These are phyloP conservation scores for Mastomys natalensis DNA, from an alignment of 2,113 vertebrate genomes.

Conservation along the genomic window DNA sequence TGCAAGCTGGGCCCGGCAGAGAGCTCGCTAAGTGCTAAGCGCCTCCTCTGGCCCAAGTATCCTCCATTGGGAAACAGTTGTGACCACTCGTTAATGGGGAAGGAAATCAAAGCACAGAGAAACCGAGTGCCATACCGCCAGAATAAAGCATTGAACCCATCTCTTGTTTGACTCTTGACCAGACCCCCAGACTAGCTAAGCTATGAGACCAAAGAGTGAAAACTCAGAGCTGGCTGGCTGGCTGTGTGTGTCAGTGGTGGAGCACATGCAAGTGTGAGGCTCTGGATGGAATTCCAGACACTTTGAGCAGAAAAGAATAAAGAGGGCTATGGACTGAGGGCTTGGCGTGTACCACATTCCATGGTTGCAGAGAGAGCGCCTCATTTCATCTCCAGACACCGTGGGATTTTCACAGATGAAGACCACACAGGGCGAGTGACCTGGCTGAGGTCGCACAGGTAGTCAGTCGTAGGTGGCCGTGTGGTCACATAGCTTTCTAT, in stretches of 20 bases:
- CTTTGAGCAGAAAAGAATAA: background rate
- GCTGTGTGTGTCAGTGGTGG: background rate
- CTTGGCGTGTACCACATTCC: background rate
- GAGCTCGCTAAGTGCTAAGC: conserved; percentile 29
- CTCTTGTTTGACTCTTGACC: background rate
- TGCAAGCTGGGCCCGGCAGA: background rate
- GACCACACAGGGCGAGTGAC: background rate
- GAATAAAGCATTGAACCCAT: conserved; percentile 19
- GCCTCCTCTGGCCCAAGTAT: background rate
- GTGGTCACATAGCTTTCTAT: background rate
- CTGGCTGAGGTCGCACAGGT: conserved; percentile 47
- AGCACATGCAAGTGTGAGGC: background rate
- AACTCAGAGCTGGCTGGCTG: background rate
- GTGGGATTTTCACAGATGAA: conserved; percentile 31
- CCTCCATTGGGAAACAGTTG: conserved; percentile 29
- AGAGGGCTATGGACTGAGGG: background rate
- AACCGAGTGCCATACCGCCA: background rate
- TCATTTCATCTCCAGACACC: background rate
- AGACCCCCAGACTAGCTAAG: background rate
- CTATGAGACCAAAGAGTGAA: background rate
- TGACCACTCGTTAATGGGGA: conserved; percentile 1
- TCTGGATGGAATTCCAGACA: background rate
- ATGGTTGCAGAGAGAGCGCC: background rate
- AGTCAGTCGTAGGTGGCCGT: background rate
- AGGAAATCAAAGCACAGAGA: conserved; percentile 57